Conservation (phyloP, 2,113 vertebrate species). For the Thalassoma bifasciatum region DNA sequence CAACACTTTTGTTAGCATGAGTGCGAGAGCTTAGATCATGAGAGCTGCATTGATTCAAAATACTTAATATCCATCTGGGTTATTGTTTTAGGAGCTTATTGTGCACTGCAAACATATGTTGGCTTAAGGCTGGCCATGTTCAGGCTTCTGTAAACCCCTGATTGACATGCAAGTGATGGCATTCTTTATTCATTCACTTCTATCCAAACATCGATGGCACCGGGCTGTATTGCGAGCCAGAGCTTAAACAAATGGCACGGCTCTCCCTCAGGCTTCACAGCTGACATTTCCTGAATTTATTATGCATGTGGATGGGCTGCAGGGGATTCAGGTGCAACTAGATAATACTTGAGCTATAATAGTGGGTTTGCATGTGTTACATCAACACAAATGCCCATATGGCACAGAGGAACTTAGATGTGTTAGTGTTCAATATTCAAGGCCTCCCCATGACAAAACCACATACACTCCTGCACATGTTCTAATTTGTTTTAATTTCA, state of each 20-base stretch:
- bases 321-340: conserved; percentile 80
- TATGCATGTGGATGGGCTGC: conserved; percentile 80
- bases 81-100: conserved; percentile 54
- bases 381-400: conserved; percentile 74
- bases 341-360: conserved; percentile 73
- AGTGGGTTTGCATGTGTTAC: conserved; percentile 72
- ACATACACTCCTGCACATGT: conserved; percentile 49
- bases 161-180: conserved; percentile 73
- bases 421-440: conserved; percentile 62
- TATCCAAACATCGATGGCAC: conserved; percentile 80
- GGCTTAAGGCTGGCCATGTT: conserved; percentile 64
- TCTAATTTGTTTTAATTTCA: conserved; percentile 53
- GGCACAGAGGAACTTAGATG: conserved; percentile 55
- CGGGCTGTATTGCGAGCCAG: conserved; percentile 68
- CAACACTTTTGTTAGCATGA: conserved; percentile 64
- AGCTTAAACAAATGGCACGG: conserved; percentile 82
- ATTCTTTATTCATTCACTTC: conserved; percentile 81
- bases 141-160: conserved; percentile 66
- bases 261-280: conserved; percentile 73
- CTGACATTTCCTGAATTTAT: conserved; percentile 80
- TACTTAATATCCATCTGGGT: conserved; percentile 46
- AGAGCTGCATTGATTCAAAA: conserved; percentile 57
- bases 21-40: conserved; percentile 30
- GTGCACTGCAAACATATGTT: conserved; percentile 63
- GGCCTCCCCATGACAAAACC: conserved; percentile 35